Evolutionary conservation across 1,140 invertebrate genomes (phyloP).

Genomic region (Aporrectodea caliginosa): DNA sequence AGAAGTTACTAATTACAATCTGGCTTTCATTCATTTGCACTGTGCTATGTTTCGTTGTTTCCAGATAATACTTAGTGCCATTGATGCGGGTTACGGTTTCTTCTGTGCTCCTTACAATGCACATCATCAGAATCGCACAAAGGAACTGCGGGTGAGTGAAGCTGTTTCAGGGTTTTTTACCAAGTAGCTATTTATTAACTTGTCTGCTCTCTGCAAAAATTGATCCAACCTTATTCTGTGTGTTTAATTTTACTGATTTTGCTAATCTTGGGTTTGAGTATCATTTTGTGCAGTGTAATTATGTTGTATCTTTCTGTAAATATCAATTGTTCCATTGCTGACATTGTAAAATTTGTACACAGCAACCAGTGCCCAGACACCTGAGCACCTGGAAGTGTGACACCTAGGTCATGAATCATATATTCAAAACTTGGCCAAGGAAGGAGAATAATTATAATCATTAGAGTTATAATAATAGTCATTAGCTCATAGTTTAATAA

Average conservation of each 20-base stretch:
- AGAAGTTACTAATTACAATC: not conserved
- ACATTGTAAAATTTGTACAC: too few species aligned
- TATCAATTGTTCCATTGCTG: not conserved
- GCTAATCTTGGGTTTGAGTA: not conserved
- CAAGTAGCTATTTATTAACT: not conserved
- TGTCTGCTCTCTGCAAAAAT: not conserved
- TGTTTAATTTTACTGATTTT: not conserved
- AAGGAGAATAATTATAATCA: too few species aligned
- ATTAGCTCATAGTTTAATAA: too few species aligned
- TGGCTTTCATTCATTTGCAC: not conserved
- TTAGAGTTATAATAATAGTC: too few species aligned
- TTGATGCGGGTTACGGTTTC: constrained; percentile 17
- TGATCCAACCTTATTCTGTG: not conserved
- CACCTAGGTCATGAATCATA: too few species aligned
- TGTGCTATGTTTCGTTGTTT: too few species aligned
- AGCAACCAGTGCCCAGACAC: too few species aligned
- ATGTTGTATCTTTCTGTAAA: not conserved
- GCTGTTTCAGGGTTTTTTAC: not conserved
- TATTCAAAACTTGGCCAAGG: too few species aligned
- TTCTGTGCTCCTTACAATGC: constrained; percentile 29
- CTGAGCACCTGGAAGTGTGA: too few species aligned
- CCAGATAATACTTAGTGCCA: constrained; percentile 24
- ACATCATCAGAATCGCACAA: constrained; percentile 18
- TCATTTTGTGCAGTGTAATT: not conserved
- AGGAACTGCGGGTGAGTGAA: constrained; percentile 30